Evolutionary conservation across 2,888 invertebrate genomes (phyloP), one percentile per base, ranked within the genome.

Genomic region (Machimus rusticus): DNA sequence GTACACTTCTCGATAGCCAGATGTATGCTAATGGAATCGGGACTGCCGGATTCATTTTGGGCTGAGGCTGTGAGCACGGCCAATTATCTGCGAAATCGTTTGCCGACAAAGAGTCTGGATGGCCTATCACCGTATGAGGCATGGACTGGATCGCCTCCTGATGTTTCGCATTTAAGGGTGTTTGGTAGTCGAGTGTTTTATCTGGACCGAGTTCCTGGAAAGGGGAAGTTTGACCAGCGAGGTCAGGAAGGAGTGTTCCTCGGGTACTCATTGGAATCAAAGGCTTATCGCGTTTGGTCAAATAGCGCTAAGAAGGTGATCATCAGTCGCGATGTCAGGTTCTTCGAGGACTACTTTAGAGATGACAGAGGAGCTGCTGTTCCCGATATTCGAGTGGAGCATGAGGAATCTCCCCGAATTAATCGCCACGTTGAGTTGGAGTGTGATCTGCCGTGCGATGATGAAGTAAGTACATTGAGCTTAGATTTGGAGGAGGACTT

Each of bases 21-120:
- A 46, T 87, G 89, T 16, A 89, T 91, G 88, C 84, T 92, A 87
- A 84, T 89, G 0, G 88, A 90, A 46, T 85, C 90, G 31, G 87
- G 86, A 19, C 79, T 90, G 12, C 89, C 66, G 89, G 90, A 87
- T 39, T 57, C 88, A 23, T 87, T 89, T 31, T 90, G 89, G 78
- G 89, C 77, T 16, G 88, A 88, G 16, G 88, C 88, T 14, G 37
- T 86, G 6, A 78, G 76, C 0, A 89, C 88, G 46, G 86, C 86
- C n/a, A 87, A 79, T 76, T 89, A 87, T 87, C 5, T 88, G 16
- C 51, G 87, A 43, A 88, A 87, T 14, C n/a, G 88, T 19, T 88
- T 46, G 28, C 86, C 86, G 14, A 87, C 88, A 28, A 87, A 1
- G 14, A 76, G 34, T 19, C 78, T 88, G 31, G 16, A 78, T 14